Base-by-base conservation (phyloP, 2,888 invertebrate genomes). In the Lycia hirtaria region DNA sequence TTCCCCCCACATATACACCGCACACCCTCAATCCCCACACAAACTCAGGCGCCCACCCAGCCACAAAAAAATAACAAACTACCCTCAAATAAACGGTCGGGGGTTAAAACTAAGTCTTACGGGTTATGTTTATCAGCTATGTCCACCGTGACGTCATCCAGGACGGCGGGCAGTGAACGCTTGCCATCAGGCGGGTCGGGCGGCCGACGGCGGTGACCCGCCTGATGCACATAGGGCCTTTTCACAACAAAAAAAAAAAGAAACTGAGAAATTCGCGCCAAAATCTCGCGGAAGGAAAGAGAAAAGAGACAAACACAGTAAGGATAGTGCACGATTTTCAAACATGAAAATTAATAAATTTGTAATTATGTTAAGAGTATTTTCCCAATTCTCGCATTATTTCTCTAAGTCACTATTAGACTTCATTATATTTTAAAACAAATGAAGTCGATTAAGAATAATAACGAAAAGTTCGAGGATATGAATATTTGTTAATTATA, bases 61-160 rank as follows among this genome's bases (percentile, higher is more conserved):
- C n/a, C 10, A 17, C 6, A 38, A 20, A 38, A 24, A 41, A 26
- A 41, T 15, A 24, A 26, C 15, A 41, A 26, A 26, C 41, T 41
- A 41, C 41, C 41, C 24, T 41, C 41, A 41, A 38, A 22, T 4
- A 38, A 15, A 26, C 19, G 14, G 26, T 20, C 30, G 26, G 30
- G 41, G 55, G 33, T 48, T 45, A 51, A 33, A 45, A 15, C n/a
- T 44, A 30, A 24, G 19, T 41, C 56, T 56, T 56, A 56, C 56
- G 56, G 56, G 33, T 7, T 44, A 24, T 49, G 38, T 45, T 40
- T 47, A 33, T 45, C 51, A 14, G 56, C 51, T 6, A 51, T 40
- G 35, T 56, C 56, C 51, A 41, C 40, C 35, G 56, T 56, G 51
- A 51, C 51, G 45, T 51, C 56, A 32, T 40, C 51, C 44, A 51